phyloP scores from a whole-genome alignment of 2,888 invertebrate genomes.

The Aethes cnicana region DNA sequence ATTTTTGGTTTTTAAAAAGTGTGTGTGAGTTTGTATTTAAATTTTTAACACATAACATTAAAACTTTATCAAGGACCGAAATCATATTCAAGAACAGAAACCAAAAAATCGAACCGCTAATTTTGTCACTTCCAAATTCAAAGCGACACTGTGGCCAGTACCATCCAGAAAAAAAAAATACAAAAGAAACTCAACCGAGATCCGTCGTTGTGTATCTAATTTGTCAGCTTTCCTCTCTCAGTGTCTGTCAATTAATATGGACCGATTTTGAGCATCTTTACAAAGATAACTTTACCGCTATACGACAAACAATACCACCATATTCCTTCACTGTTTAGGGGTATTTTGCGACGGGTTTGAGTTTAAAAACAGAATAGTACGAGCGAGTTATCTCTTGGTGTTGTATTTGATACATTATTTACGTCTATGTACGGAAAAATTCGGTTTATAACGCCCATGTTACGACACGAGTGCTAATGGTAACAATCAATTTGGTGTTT shows the following conservation, averaged over 20 bases:
- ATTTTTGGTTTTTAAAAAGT: no score
- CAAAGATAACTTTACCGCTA: constrained; percentile 8
- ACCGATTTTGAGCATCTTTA: constrained; percentile 61
- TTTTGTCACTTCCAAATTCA: no score
- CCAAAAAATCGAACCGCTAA: no score
- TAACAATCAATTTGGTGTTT: constrained; percentile 68
- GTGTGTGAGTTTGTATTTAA: no score
- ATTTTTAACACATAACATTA: no score
- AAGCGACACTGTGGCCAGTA: constrained; percentile 2
- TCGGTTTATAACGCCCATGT: constrained; percentile 67
- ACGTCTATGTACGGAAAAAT: constrained; percentile 55
- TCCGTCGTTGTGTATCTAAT: constrained; percentile 73
- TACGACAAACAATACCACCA: neutral
- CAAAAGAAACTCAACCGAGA: constrained; percentile 52
- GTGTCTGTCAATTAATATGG: constrained; percentile 68
- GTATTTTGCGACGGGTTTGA: constrained; percentile 32
- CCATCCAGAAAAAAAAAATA: constrained; percentile 17
- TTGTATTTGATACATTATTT: constrained; percentile 71
- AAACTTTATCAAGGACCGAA: no score
- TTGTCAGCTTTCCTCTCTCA: constrained; percentile 66
- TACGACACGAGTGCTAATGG: constrained; percentile 73
- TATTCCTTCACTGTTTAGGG: neutral
- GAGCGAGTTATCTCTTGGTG: constrained; percentile 43
- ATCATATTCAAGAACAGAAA: no score
- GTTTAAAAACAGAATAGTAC: constrained; percentile 8